phyloP scores from a whole-genome alignment of 2,113 vertebrate genomes.

The Peromyscus maniculatus region DNA sequence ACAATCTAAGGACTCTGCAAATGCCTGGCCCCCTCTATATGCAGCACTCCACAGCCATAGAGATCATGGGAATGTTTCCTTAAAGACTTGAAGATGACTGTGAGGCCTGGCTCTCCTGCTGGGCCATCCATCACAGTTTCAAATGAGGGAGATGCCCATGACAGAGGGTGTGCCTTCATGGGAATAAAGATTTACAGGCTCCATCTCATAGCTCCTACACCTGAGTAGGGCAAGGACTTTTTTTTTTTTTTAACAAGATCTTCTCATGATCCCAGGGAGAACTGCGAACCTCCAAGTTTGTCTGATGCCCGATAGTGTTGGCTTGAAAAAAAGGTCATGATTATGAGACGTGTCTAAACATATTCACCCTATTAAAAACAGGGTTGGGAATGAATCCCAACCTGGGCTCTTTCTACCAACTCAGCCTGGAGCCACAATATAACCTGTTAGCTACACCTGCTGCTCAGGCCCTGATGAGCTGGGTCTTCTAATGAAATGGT shows the following conservation, averaged over 20 bases:
- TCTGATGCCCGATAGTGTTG: not conserved
- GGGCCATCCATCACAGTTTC: not conserved
- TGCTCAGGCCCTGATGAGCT: not conserved
- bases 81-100: not conserved
- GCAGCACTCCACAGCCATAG: not conserved
- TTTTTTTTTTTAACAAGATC: constrained; percentile 33
- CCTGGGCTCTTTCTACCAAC: not conserved
- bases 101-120: not conserved
- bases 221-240: not conserved
- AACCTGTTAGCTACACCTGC: not conserved
- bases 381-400: not conserved
- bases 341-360: constrained; percentile 19
- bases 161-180: no score
- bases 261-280: not conserved
- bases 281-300: not conserved
- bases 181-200: not conserved
- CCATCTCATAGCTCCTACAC: not conserved
- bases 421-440: not conserved
- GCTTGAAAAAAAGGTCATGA: constrained; percentile 29
- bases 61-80: not conserved
- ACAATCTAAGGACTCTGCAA: not conserved
- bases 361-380: constrained; percentile 27
- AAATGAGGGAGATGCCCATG: not conserved
- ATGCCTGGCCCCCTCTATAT: rapidly evolving
- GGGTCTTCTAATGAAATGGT: not conserved